Evolutionary conservation across 2,113 vertebrate genomes (phyloP), one percentile per base, ranked within the genome.

Genomic region (Misgurnus anguillicaudatus): DNA sequence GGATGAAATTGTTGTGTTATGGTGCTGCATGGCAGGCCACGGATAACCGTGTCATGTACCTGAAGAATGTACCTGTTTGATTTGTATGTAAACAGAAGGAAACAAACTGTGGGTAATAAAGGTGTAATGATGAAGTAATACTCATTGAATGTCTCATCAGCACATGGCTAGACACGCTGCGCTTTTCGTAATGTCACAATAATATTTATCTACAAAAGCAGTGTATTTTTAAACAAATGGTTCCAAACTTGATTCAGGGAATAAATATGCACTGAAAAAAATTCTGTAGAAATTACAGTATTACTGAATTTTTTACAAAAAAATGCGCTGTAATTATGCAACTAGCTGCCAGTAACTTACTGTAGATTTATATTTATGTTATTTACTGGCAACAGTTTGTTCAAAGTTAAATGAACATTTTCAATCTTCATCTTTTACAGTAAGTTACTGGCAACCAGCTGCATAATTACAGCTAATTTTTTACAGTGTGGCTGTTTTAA

Each of bases 191-290:
- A 74, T 17, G 19, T 5, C 21, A 36, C 42, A 14, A 31, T 14
- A 61, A 10, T 3, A 5, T 36, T 31, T 31, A 47, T 74, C 57
- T 11, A 14, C 3, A 14, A 74, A 74, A 74, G 19, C 57, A 3
- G n/a, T 5, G 41, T 21, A 11, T 51, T 74, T 47, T 61, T 16
- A 61, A 45, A 61, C 71, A 74, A 61, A 61, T 74, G 57, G 71
- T 74, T 74, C 47, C 41, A 36, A 62, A 62, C 58, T 62, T 74
- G 72, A 74, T 31, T 62, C 57, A 13, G 47, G 57, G 9, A 62
- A 31, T 31, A 31, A 31, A 31, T 31, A 31, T 31, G 24, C n/a
- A n/a, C n/a, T n/a, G n/a, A n/a, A n/a, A n/a, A n/a, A n/a, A n/a
- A n/a, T n/a, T n/a, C n/a, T n/a, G n/a, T n/a, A n/a, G n/a, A n/a